These are phyloP conservation scores for Melieria omissa DNA, from an alignment of 2,888 invertebrate genomes.

Conservation along the genomic window DNA sequence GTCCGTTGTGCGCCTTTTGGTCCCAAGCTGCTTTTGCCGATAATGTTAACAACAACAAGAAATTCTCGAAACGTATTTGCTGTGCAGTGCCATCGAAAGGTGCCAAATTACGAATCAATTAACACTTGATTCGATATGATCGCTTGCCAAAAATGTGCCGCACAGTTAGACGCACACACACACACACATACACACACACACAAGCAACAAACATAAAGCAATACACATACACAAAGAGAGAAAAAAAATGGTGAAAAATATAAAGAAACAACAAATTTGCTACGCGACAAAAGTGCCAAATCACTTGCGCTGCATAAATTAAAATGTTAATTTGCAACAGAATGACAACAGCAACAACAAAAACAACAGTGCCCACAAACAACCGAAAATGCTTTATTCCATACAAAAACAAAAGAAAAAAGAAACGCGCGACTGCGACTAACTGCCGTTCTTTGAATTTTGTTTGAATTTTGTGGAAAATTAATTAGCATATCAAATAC, in stretches of 20 bases:
- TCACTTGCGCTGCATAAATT: slow-evolving; percentile 33
- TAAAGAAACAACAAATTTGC: not conserved
- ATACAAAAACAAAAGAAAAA: slow-evolving; percentile 5
- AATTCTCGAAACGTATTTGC: no score
- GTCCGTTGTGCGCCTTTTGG: no score
- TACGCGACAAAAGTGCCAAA: slow-evolving; percentile 8
- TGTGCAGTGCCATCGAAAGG: not conserved
- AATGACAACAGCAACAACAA: slow-evolving; percentile 4
- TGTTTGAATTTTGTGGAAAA: slow-evolving; percentile 41
- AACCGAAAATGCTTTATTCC: slow-evolving; percentile 21
- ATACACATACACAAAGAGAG: not conserved
- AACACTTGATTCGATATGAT: slow-evolving; percentile 24
- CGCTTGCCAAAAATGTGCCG: slow-evolving; percentile 8
- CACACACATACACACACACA: not conserved
- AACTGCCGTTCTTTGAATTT: no score
- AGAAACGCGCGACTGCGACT: no score
- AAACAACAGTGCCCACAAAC: not conserved
- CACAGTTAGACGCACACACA: not conserved
- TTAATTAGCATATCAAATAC: slow-evolving; percentile 62
- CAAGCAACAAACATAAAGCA: not conserved
- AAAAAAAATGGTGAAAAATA: slow-evolving; percentile 2
- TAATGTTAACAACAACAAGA: no score
- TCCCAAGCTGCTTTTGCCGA: no score
- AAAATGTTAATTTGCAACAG: slow-evolving; percentile 23
- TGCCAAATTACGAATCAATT: slow-evolving; percentile 35